Base-by-base conservation (phyloP, 2,888 invertebrate genomes). In the Seladonia tumulorum region DNA sequence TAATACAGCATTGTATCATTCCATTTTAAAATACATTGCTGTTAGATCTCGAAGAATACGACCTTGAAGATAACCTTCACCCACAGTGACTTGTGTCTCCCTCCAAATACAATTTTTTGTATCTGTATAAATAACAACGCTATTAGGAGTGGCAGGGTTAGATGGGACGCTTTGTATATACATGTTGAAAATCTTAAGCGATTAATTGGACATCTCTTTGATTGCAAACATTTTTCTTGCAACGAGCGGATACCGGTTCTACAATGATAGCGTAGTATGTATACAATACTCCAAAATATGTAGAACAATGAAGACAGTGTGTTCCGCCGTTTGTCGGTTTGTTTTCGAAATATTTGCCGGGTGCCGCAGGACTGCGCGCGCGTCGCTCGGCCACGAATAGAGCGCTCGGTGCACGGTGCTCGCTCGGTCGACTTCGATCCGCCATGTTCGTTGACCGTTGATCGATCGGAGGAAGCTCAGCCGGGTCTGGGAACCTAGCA, bases 401-500 rank as follows among this genome's bases (percentile, higher is more conserved):
- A 57, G 57, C n/a, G n/a, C n/a, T 53, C 53, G 10, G 10, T 10
- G 53, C 10, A 10, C 57, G 57, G n/a, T 53, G 53, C 22, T 49
- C 22, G 53, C 53, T 74, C 63, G 76, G 60, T 25, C 25, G 25
- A n/a, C 45, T 77, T 79, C 81, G 71, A 68, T 71, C 75, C 75
- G 87, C 83, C 81, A 85, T 89, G 81, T 88, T 89, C 68, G 78
- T 86, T 84, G 82, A 83, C 83, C 87, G 80, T 79, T 85, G 87
- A 82, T 83, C 83, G 81, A 70, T 76, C 89, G 89, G 89, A 87
- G 78, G 79, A 89, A 85, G 83, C 88, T 91, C 90, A n/a, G 90
- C 90, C 88, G 87, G 90, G 90, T 90, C 91, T 90, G 92, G 92
- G 91, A 92, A 90, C 91, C 87, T 89, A 90, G 92, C 92, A 90